Conservation (phyloP, 2,113 vertebrate genomes). For the Prochilodus magdalenae region DNA sequence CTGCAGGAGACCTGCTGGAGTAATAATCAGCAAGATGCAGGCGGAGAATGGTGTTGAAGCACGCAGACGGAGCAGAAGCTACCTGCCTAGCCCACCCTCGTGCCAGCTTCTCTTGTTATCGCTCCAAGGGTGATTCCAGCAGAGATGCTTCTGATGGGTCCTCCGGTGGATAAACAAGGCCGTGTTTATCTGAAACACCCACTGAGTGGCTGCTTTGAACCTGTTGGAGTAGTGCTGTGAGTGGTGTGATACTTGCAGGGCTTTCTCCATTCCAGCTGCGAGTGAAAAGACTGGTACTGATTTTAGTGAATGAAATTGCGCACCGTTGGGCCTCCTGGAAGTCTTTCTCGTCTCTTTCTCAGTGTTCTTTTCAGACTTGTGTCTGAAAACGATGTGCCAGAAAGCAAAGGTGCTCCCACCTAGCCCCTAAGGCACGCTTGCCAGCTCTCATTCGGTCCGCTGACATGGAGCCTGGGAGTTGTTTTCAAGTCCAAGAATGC, state of each 20-base stretch:
- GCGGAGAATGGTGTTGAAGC: neutral
- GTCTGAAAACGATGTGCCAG: neutral
- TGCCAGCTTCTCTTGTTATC: conserved; percentile 15
- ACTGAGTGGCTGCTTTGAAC: conserved; percentile 23
- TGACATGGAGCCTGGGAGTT: neutral
- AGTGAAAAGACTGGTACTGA: conserved; percentile 13
- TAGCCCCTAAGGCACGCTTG: neutral
- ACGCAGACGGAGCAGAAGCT: neutral
- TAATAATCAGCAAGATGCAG: neutral
- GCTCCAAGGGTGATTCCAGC: neutral
- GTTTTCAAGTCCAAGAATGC: conserved; percentile 20
- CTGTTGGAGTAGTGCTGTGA: neutral
- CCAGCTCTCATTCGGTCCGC: conserved; percentile 12
- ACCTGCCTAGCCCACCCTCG: neutral
- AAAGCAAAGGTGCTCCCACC: neutral
- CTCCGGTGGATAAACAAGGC: conserved; percentile 17
- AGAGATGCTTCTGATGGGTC: conserved; percentile 4
- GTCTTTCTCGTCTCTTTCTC: neutral
- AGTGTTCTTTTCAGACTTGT: neutral
- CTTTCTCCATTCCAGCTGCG: conserved; percentile 5
- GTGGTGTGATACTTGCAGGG: neutral
- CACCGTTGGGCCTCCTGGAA: neutral
- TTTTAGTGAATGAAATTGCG: conserved; percentile 1
- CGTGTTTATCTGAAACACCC: conserved; percentile 40
- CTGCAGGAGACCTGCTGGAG: conserved; percentile 16